Evolutionary conservation across 2,797 vertebrate species (phyloP).

Genomic region (Danio tinwini): DNA sequence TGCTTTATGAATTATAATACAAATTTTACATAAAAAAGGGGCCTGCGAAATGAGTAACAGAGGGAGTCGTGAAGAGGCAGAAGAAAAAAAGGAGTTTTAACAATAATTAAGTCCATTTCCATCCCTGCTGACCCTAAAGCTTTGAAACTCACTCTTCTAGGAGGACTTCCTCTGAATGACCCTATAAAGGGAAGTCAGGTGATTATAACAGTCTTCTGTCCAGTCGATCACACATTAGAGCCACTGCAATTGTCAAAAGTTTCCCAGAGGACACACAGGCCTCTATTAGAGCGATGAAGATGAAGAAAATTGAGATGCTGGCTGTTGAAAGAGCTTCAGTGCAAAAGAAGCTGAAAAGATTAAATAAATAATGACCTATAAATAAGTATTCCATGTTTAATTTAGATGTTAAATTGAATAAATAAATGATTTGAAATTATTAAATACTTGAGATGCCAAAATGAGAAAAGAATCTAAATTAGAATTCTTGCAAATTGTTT

Average conservation of each 20-base stretch:
- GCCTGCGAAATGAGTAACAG: conserved; percentile 19
- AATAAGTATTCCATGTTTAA: conserved; percentile 1
- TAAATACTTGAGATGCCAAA: background rate
- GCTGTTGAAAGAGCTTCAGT: background rate
- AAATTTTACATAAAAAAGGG: conserved; percentile 43
- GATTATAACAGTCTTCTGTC: conserved; percentile 52
- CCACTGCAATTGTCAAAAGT: conserved; percentile 45
- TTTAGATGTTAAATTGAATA: background rate
- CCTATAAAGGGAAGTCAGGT: conserved; percentile 45
- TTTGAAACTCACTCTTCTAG: conserved; percentile 43
- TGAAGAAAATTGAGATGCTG: background rate
- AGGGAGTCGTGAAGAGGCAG: conserved; percentile 40
- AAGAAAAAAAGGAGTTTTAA: conserved; percentile 56
- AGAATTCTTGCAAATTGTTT: background rate
- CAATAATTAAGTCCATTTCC: conserved; percentile 32
- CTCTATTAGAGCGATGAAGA: background rate
- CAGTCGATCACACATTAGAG: conserved; percentile 53
- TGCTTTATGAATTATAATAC: conserved; percentile 29
- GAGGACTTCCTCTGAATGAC: conserved; percentile 35
- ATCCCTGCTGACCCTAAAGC: conserved; percentile 25
- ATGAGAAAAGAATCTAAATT: background rate
- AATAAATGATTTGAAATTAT: background rate
- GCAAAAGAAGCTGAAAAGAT: background rate
- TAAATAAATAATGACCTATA: background rate
- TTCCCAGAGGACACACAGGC: conserved; percentile 46